Percentiles rank a stretch among this genome's conserved stretches.
phyloP scores from a whole-genome alignment of 1,140 invertebrate genomes.

The Heliothis subflexa region DNA sequence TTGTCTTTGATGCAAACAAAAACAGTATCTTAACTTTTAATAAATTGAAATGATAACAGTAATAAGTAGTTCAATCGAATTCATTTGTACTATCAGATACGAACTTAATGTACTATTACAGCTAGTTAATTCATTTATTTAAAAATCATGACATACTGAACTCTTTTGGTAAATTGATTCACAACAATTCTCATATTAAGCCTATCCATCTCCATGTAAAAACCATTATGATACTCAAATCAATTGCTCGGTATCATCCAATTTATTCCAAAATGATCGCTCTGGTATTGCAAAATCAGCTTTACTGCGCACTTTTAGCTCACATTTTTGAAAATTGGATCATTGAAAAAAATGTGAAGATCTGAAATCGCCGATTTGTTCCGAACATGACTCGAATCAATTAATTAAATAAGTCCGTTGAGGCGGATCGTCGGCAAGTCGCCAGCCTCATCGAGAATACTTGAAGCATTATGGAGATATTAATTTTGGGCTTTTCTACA shows the following conservation, averaged over 20 bases:
- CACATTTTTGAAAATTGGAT: slow-evolving; percentile 11
- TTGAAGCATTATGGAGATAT: slow-evolving; percentile 27
- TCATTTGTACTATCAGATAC: background rate
- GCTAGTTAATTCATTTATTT: too few relatives aligned
- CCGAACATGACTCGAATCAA: slow-evolving; percentile 68
- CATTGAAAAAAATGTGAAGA: slow-evolving; percentile 27
- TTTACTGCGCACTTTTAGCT: slow-evolving; percentile 8
- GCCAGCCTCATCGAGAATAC: slow-evolving; percentile 45
- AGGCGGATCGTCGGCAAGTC: slow-evolving; percentile 66
- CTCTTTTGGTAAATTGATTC: slow-evolving; percentile 23
- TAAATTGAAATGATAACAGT: too few relatives aligned
- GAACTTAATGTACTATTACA: background rate
- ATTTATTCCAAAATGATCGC: slow-evolving; percentile 30
- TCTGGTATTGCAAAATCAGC: slow-evolving; percentile 17
- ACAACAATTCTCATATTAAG: slow-evolving; percentile 34
- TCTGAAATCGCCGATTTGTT: slow-evolving; percentile 49
- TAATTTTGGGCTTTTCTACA: slow-evolving; percentile 39
- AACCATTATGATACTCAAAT: slow-evolving; percentile 54
- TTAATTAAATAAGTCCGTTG: slow-evolving; percentile 74
- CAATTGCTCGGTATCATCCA: slow-evolving; percentile 50
- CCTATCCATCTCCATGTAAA: slow-evolving; percentile 52
- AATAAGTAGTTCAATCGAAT: too few relatives aligned
- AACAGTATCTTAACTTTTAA: too few relatives aligned
- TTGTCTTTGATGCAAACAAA: background rate
- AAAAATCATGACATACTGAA: background rate